phyloP scores from a whole-genome alignment of 2,888 invertebrate genomes.

The Hyppa rectilinea region DNA sequence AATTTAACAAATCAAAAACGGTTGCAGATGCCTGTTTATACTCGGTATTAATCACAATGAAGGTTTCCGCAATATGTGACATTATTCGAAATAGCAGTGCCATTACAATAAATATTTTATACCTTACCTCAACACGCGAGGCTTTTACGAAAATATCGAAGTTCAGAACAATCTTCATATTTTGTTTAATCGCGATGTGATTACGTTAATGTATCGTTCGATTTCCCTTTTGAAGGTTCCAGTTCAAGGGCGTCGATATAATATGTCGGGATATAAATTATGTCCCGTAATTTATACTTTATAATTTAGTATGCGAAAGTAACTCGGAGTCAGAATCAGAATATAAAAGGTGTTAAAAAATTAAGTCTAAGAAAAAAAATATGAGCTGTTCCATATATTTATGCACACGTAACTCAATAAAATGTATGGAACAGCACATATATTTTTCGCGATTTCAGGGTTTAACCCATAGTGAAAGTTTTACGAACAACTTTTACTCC shows the following conservation, averaged over 20 bases:
- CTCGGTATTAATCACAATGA: slow-evolving; percentile 22
- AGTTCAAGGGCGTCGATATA: slow-evolving; percentile 47
- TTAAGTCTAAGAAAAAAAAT: no score
- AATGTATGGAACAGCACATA: no score
- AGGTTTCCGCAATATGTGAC: slow-evolving; percentile 27
- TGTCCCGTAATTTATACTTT: neutral
- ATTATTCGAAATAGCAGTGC: slow-evolving; percentile 43
- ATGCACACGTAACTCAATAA: no score
- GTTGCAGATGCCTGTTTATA: slow-evolving; percentile 49
- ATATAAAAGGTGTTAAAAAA: no score
- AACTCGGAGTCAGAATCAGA: no score
- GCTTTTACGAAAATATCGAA: slow-evolving; percentile 65
- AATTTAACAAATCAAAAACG: slow-evolving; percentile 10
- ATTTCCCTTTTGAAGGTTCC: slow-evolving; percentile 20
- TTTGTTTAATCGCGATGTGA: slow-evolving; percentile 56
- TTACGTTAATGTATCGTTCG: slow-evolving; percentile 56
- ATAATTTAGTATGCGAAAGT: neutral
- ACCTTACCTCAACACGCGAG: slow-evolving; percentile 55
- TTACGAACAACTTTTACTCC: no score
- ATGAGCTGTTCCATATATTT: no score
- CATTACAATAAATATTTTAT: slow-evolving; percentile 49
- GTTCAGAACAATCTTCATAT: slow-evolving; percentile 63
- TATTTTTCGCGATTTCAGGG: no score
- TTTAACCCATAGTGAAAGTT: no score
- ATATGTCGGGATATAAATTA: neutral